These are phyloP conservation scores for Centropus unirufus DNA, from an alignment of 2,113 vertebrate species.

Conservation along the genomic window DNA sequence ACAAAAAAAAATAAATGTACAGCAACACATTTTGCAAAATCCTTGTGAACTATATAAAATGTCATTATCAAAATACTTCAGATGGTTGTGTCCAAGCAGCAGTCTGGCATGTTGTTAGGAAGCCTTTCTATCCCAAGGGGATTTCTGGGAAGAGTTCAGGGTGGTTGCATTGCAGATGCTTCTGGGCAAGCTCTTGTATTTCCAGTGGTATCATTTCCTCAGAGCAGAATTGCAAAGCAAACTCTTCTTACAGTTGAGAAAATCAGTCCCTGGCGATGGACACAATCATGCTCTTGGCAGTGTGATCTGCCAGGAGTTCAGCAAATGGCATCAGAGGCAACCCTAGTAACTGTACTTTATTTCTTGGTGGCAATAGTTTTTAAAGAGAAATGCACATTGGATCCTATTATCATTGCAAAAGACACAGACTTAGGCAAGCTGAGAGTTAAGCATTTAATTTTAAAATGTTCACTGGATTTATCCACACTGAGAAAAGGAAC, in stretches of 20 bases:
- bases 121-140: not conserved
- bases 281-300: not conserved
- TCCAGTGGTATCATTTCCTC: not conserved
- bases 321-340: not conserved
- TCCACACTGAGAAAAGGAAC: not conserved
- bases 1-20: not conserved
- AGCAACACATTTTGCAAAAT: not conserved
- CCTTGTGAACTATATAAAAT: not conserved
- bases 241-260: not conserved
- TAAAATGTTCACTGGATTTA: not conserved
- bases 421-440: not conserved
- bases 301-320: not conserved
- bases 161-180: not conserved
- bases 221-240: not conserved
- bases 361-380: not conserved
- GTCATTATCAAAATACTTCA: not conserved
- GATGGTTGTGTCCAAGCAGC: not conserved
- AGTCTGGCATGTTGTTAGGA: not conserved
- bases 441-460: rapidly evolving
- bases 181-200: not conserved
- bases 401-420: not conserved
- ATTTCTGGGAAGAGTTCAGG: not conserved
- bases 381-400: not conserved
- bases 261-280: not conserved
- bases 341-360: not conserved